Evolutionary conservation across 2,888 invertebrate genomes (phyloP), one percentile per base, ranked within the genome.

Genomic region (Euzetes globulus): DNA sequence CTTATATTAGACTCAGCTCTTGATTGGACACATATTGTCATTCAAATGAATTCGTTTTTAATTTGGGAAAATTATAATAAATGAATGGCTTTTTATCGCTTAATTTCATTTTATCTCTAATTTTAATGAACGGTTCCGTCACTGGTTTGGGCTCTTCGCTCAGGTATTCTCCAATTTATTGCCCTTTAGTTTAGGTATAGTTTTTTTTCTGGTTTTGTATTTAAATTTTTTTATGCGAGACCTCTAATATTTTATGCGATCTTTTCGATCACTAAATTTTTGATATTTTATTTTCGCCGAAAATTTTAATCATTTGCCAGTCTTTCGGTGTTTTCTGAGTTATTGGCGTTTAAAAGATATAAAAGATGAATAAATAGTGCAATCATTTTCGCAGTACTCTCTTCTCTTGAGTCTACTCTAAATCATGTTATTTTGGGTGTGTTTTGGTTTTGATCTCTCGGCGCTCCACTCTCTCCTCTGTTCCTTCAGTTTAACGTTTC

Each of bases 401-500:
- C 11, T 15, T 37, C 37, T 17, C 22, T 41, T 11, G 13, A 63
- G 17, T 37, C 29, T 63, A 60, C 27, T 63, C 63, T 63, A 63
- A 63, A 63, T 63, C 63, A 63, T 63, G 63, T 63, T 63, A 63
- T 63, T 63, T 55, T 63, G 63, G 63, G 63, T 63, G 63, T 63
- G 63, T 63, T 27, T 63, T 63, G 63, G 63, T 63, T 63, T 63
- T 63, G 63, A 37, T 29, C 63, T 63, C 63, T 55, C 55, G 55
- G 55, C 55, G 55, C 55, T 55, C 47, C 55, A 55, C 55, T 55
- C 55, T 22, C 55, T 22, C 19, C 19, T 50, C 13, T 22, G 5
- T 25, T 22, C 55, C 55, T 55, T 55, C 41, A 9, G 55, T 22
- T 22, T 22, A 55, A 55, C 55, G 55, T 55, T 11, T 55, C 25